Evolutionary conservation across 2,797 vertebrate genomes (phyloP).

Genomic region (Clarias platycephalus): DNA sequence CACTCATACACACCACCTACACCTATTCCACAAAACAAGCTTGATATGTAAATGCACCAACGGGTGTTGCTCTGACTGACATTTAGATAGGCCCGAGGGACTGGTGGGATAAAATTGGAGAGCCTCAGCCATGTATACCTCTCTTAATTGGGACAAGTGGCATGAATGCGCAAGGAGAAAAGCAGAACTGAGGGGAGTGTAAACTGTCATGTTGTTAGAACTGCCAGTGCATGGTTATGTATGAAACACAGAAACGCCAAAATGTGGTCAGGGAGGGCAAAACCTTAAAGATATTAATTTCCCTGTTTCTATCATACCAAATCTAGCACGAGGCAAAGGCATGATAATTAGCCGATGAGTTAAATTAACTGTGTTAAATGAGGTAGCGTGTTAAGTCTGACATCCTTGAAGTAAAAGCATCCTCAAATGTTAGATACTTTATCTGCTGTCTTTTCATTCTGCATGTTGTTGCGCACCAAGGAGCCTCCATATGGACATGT

Average conservation of each 20-base stretch:
- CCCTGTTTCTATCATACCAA: not conserved
- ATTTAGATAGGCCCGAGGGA: constrained; percentile 68
- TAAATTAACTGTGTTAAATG: constrained; percentile 13
- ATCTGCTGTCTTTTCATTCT: not conserved
- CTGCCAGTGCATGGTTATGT: constrained; percentile 23
- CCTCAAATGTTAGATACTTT: constrained; percentile 13
- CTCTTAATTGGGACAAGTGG: constrained; percentile 65
- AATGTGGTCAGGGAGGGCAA: not conserved
- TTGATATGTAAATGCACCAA: constrained; percentile 67
- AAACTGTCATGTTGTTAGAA: constrained; percentile 24
- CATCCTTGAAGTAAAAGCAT: constrained; percentile 3
- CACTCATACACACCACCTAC: constrained; percentile 37
- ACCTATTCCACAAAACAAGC: constrained; percentile 36
- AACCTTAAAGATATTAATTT: not conserved
- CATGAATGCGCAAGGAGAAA: constrained; percentile 40
- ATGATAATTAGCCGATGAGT: not conserved
- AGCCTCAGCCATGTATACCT: constrained; percentile 56
- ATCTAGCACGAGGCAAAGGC: not conserved
- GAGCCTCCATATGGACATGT: constrained; percentile 47
- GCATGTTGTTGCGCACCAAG: constrained; percentile 10
- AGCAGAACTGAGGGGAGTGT: constrained; percentile 30
- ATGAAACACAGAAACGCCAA: constrained; percentile 16
- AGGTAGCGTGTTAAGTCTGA: not conserved
- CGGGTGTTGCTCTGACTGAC: constrained; percentile 64
- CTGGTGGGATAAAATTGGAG: constrained; percentile 57